A percentile compares a stretch with the other conserved stretches of the same genome.
Conservation (phyloP, 2,113 vertebrate species). For the Misgurnus anguillicaudatus region DNA sequence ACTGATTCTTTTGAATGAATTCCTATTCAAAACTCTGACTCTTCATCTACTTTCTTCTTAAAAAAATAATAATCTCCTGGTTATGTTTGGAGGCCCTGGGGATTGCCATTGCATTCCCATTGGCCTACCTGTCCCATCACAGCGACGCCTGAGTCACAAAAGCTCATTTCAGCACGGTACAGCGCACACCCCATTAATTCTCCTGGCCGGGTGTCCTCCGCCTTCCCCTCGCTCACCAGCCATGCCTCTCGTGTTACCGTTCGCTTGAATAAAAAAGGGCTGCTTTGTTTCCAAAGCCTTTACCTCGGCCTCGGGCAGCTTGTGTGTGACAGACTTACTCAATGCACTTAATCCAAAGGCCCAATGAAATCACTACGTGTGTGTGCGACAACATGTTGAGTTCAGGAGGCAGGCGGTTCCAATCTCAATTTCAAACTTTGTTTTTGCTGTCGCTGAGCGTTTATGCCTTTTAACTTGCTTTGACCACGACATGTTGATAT, state of each 20-base stretch:
- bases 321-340: background rate
- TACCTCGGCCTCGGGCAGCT: conserved; percentile 53
- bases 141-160: conserved; percentile 55
- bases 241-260: conserved; percentile 39
- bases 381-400: conserved; percentile 14
- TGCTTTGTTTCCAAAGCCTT: conserved; percentile 64
- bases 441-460: background rate
- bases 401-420: background rate
- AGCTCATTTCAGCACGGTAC: conserved; percentile 57
- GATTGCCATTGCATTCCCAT: conserved; percentile 52
- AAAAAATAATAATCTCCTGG: conserved; percentile 15
- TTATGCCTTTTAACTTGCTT: background rate
- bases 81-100: conserved; percentile 7
- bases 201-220: background rate
- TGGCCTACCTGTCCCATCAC: conserved; percentile 57
- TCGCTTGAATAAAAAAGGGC: conserved; percentile 65
- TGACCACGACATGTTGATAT: background rate
- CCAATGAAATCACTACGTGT: conserved; percentile 22
- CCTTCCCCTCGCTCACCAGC: conserved; percentile 39
- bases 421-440: background rate
- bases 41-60: background rate
- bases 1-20: too few relatives aligned
- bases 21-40: too few relatives aligned
- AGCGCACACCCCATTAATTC: conserved; percentile 64
- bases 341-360: background rate